These are phyloP conservation scores for Celastrina argiolus DNA, from an alignment of 2,888 invertebrate genomes.

Conservation along the genomic window DNA sequence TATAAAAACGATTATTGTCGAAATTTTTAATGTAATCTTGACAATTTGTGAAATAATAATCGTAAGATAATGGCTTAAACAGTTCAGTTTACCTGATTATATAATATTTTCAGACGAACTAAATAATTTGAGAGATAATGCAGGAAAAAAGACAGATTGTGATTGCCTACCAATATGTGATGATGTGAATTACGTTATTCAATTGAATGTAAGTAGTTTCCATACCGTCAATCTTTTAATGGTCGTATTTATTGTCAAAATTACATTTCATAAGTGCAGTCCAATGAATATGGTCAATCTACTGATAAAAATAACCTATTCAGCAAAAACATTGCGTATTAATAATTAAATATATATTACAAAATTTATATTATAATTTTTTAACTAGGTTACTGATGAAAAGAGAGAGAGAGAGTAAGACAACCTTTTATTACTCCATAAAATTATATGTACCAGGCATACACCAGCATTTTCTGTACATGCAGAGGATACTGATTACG, in stretches of 20 bases:
- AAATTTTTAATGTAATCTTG: no score
- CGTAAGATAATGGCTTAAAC: no score
- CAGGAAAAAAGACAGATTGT: constrained; percentile 77
- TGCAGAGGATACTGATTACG: background rate
- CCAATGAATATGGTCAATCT: no score
- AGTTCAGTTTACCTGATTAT: background rate
- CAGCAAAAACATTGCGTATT: no score
- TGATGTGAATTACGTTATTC: constrained; percentile 82
- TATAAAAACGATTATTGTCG: no score
- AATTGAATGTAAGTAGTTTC: constrained; percentile 74
- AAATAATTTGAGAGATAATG: constrained; percentile 68
- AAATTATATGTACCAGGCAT: background rate
- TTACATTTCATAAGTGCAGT: no score
- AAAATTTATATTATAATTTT: no score
- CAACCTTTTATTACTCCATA: background rate
- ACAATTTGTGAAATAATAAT: no score
- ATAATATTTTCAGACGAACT: constrained; percentile 62
- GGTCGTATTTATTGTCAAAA: no score
- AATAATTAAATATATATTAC: no score
- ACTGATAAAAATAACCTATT: no score
- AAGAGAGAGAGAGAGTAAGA: background rate
- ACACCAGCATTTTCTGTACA: background rate
- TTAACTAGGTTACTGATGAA: background rate
- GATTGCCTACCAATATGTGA: constrained; percentile 83
- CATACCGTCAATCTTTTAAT: no score